Conservation (phyloP, 2,888 invertebrate species). For the Nymphalis c-album region DNA sequence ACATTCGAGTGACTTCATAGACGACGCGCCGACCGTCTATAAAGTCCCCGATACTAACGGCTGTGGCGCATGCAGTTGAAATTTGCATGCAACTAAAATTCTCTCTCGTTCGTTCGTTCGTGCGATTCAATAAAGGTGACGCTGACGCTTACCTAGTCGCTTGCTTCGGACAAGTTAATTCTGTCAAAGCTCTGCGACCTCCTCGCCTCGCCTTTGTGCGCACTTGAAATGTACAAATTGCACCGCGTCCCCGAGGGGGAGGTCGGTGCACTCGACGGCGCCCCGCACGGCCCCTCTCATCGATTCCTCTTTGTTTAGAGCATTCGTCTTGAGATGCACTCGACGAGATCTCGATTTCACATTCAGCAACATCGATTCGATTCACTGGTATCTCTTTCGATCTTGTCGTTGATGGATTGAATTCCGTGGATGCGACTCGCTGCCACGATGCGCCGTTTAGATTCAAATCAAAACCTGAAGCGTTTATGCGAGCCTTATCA, state of each 20-base stretch:
- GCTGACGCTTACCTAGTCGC: slow-evolving; percentile 47
- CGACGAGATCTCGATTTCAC: slow-evolving; percentile 73
- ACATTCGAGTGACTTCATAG: slow-evolving; percentile 21
- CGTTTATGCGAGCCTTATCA: slow-evolving; percentile 10
- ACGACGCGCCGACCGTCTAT: too few relatives aligned
- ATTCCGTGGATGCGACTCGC: slow-evolving; percentile 46
- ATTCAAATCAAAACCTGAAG: slow-evolving; percentile 21
- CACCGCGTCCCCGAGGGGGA: slow-evolving; percentile 70
- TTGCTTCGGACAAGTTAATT: slow-evolving; percentile 79
- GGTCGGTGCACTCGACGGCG: slow-evolving; percentile 73
- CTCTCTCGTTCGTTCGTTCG: slow-evolving; percentile 50
- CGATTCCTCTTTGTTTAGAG: slow-evolving; percentile 79
- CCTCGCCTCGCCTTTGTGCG: slow-evolving; percentile 78
- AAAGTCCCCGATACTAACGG: slow-evolving; percentile 32
- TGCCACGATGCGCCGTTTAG: slow-evolving; percentile 26
- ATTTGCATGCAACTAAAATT: slow-evolving; percentile 45
- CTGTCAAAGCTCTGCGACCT: slow-evolving; percentile 79
- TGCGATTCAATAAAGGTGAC: slow-evolving; percentile 73
- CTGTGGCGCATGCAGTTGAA: slow-evolving; percentile 33
- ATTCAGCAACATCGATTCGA: slow-evolving; percentile 58
- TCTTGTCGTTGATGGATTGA: slow-evolving; percentile 47
- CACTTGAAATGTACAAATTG: slow-evolving; percentile 82
- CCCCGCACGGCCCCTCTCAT: slow-evolving; percentile 67
- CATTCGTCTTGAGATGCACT: slow-evolving; percentile 78
- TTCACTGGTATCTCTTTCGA: slow-evolving; percentile 46